Percentiles rank a stretch among this genome's conserved stretches.
Conservation (phyloP, 2,797 vertebrate species). For the Tadarida brasiliensis region DNA sequence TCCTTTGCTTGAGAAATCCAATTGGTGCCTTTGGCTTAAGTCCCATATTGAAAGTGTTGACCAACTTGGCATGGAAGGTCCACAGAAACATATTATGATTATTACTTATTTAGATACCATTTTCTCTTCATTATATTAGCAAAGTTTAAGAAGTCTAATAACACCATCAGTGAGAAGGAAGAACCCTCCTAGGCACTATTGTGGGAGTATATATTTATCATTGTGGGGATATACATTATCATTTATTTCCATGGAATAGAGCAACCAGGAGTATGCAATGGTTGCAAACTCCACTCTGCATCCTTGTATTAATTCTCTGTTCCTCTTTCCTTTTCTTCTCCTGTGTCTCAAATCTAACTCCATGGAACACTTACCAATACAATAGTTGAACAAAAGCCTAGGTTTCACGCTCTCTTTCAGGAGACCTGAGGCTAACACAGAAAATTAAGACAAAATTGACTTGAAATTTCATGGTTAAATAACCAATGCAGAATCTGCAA, state of each 20-base stretch:
- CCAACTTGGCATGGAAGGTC: background rate
- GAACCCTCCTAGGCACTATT: background rate
- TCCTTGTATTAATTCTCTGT: background rate
- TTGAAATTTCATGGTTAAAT: background rate
- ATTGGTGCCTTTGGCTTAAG: background rate
- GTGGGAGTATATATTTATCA: background rate
- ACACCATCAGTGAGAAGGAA: background rate
- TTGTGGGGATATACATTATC: too few species aligned
- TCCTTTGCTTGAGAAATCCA: background rate
- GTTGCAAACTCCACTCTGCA: background rate
- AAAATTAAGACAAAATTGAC: background rate
- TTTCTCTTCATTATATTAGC: background rate
- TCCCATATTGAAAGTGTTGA: background rate
- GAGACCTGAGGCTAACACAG: background rate
- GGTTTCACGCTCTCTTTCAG: background rate
- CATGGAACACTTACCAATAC: background rate
- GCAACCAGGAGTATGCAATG: background rate
- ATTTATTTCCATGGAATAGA: background rate
- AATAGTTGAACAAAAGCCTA: background rate
- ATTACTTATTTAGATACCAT: background rate
- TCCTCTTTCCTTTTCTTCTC: background rate
- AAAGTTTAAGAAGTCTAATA: background rate
- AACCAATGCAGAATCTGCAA: background rate
- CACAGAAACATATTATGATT: too few species aligned
- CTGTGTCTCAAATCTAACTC: background rate